These are phyloP conservation scores for Myanophis thanlyinensis DNA, from an alignment of 2,113 vertebrate genomes.

Conservation along the genomic window DNA sequence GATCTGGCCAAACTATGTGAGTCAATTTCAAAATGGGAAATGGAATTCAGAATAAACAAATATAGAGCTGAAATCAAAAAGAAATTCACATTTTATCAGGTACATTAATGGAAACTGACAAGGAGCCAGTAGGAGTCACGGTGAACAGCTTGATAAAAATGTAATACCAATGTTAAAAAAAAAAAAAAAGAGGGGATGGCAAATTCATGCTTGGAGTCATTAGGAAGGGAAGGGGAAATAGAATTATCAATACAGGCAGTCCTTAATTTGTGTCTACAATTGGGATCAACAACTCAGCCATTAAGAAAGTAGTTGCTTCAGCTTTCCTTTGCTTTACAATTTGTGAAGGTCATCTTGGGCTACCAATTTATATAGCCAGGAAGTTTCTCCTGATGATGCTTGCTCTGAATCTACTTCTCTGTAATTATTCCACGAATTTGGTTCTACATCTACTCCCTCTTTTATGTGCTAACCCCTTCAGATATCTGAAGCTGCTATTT, in stretches of 20 bases:
- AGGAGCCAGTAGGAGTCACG: neutral
- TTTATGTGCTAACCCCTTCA: neutral
- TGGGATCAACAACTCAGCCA: neutral
- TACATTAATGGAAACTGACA: neutral
- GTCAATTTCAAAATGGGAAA: neutral
- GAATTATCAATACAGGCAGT: neutral
- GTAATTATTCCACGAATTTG: neutral
- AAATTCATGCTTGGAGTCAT: neutral
- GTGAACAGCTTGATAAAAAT: neutral
- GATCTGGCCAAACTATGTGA: neutral
- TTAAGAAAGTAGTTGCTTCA: neutral
- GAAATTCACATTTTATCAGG: neutral
- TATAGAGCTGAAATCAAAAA: neutral
- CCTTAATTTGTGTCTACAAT: neutral
- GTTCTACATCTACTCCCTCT: neutral
- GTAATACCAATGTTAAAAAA: neutral
- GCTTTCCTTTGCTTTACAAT: neutral
- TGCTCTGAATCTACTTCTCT: neutral
- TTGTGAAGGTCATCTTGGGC: neutral
- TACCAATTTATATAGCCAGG: neutral
- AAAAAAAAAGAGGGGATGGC: neutral
- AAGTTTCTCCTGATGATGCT: neutral
- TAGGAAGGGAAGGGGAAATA: neutral
- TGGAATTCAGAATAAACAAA: neutral
- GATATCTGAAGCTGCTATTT: neutral